Conservation (phyloP, 2,888 invertebrate genomes). For the Ethmia dodecea region DNA sequence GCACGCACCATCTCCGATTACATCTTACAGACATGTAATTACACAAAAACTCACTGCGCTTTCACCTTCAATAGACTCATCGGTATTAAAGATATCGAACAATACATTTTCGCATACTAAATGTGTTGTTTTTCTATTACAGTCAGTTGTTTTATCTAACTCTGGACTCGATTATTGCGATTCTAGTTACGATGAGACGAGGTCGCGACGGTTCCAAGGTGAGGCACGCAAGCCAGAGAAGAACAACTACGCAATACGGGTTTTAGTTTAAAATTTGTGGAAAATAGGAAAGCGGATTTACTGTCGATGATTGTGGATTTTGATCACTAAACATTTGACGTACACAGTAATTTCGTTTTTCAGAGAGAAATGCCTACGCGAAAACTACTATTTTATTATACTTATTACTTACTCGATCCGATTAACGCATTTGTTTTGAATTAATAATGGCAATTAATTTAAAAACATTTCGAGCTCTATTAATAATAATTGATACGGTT, state of each 20-base stretch:
- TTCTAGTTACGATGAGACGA: constrained; percentile 12
- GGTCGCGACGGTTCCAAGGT: constrained; percentile 16
- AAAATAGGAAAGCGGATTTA: too few relatives aligned
- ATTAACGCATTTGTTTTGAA: too few relatives aligned
- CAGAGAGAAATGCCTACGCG: too few relatives aligned
- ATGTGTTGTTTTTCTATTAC: constrained; percentile 3
- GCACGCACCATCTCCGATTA: constrained; percentile 15
- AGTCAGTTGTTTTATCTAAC: constrained; percentile 3
- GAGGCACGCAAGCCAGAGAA: constrained; percentile 13
- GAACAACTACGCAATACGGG: constrained; percentile 2
- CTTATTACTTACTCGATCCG: too few relatives aligned
- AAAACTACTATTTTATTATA: too few relatives aligned
- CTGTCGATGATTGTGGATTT: too few relatives aligned
- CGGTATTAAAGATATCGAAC: constrained; percentile 18
- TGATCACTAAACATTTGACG: too few relatives aligned
- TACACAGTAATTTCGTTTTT: too few relatives aligned
- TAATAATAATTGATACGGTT: too few relatives aligned
- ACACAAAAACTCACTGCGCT: constrained; percentile 15
- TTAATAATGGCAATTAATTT: too few relatives aligned
- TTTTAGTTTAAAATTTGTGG: constrained; percentile 7
- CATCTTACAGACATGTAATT: constrained; percentile 3
- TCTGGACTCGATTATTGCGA: constrained; percentile 11
- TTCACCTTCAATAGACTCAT: constrained; percentile 22
- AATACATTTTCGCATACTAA: constrained; percentile 11
- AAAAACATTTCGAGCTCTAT: too few relatives aligned